A percentile compares a stretch with the other conserved stretches of the same genome.
Evolutionary conservation across 2,797 vertebrate genomes (phyloP).

Genomic region (Syngnathus rostellatus): DNA sequence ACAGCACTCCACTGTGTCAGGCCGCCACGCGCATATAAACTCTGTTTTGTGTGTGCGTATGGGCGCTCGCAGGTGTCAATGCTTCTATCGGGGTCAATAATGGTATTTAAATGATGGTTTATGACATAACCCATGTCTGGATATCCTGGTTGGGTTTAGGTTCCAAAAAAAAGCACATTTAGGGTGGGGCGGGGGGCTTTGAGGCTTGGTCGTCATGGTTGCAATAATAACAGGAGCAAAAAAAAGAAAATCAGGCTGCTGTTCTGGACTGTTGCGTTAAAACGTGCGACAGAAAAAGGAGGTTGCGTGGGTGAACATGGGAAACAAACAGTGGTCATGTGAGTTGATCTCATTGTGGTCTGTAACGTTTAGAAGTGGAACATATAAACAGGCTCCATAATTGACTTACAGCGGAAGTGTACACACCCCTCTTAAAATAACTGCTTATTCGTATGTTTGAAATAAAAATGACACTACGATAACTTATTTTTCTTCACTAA

Average conservation of each 20-base stretch:
- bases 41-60: background rate
- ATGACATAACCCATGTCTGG: background rate
- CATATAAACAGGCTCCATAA: background rate
- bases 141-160: constrained; percentile 2
- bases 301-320: background rate
- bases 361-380: background rate
- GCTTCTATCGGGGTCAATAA: background rate
- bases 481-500: background rate
- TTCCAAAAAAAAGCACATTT: no score
- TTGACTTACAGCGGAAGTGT: background rate
- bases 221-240: constrained; percentile 3
- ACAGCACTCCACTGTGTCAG: constrained; percentile 39
- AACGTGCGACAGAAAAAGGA: background rate
- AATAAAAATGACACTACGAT: background rate
- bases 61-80: constrained; percentile 1
- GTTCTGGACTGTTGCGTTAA: background rate
- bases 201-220: background rate
- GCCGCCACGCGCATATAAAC: constrained; percentile 26
- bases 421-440: background rate
- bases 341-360: background rate
- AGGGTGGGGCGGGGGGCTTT: background rate
- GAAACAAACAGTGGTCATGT: background rate
- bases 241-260: background rate
- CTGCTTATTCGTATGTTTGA: background rate
- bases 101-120: constrained; percentile 1